Evolutionary conservation across 2,797 vertebrate genomes (phyloP).

Genomic region (Trachurus trachurus): DNA sequence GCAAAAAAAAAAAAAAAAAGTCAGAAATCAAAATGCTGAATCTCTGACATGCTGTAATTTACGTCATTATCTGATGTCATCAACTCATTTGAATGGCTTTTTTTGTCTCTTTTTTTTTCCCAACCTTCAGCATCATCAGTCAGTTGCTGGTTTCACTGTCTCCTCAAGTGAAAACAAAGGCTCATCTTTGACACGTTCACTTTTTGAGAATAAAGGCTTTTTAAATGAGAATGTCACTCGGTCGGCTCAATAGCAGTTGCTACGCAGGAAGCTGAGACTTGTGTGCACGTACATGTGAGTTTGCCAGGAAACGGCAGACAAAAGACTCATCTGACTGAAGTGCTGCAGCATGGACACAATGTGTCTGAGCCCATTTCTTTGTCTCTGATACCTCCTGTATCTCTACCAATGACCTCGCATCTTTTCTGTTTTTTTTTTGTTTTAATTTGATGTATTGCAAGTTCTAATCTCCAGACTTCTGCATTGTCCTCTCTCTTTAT

Average conservation of each 20-base stretch:
- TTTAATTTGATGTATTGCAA: too few relatives aligned
- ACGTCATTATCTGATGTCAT: constrained; percentile 28
- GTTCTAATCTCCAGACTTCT: too few relatives aligned
- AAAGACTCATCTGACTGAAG: constrained; percentile 49
- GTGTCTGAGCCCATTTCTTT: constrained; percentile 11
- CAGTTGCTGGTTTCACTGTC: constrained; percentile 20
- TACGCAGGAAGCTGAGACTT: constrained; percentile 10
- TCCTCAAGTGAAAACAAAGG: constrained; percentile 51
- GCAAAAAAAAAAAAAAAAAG: not conserved
- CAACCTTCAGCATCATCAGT: constrained; percentile 20
- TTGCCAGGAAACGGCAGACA: constrained; percentile 55
- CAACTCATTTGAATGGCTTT: constrained; percentile 2
- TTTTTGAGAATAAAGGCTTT: constrained; percentile 59
- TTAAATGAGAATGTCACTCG: constrained; percentile 59
- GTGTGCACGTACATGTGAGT: not conserved
- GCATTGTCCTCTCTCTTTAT: too few relatives aligned
- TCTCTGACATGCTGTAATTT: constrained; percentile 60
- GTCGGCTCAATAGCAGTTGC: not conserved
- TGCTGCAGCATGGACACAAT: constrained; percentile 40
- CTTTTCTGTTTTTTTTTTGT: too few relatives aligned
- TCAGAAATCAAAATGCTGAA: constrained; percentile 10
- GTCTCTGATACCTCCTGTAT: not conserved
- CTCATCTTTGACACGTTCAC: constrained; percentile 62
- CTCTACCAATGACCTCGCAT: not conserved
- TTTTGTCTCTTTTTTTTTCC: constrained; percentile 7